phyloP scores from a whole-genome alignment of 2,797 vertebrate species.

The Anas bernieri region DNA sequence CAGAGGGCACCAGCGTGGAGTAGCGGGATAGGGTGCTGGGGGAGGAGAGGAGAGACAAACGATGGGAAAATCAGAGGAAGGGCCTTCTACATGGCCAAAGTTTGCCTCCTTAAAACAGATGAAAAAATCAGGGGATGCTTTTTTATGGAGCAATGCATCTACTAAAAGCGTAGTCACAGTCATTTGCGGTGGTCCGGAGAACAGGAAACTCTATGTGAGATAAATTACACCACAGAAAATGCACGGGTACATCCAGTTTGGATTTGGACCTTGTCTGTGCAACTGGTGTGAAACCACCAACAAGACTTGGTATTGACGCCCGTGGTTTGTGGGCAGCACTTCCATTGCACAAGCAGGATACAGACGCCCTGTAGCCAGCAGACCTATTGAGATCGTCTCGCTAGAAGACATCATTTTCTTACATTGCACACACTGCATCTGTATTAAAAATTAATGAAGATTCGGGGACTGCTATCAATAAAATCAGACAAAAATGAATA shows the following conservation, averaged over 20 bases:
- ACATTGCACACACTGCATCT: neutral
- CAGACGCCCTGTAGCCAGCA: slow-evolving; percentile 30
- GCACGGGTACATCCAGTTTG: neutral
- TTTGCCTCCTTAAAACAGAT: neutral
- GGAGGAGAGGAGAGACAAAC: neutral
- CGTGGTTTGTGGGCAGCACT: slow-evolving; percentile 19
- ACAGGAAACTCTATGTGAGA: neutral
- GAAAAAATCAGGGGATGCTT: neutral
- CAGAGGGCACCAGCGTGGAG: neutral
- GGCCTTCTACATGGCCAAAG: neutral
- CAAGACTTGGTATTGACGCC: neutral
- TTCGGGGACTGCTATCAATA: neutral
- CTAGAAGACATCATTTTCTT: neutral
- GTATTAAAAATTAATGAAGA: slow-evolving; percentile 29
- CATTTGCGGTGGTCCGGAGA: neutral
- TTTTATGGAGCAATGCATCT: neutral
- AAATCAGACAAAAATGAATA: neutral
- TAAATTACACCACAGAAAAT: neutral
- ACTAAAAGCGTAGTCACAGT: neutral
- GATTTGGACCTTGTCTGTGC: neutral
- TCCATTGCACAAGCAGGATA: slow-evolving; percentile 8
- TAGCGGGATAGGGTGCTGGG: neutral
- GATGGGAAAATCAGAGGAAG: neutral
- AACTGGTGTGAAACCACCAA: slow-evolving; percentile 45
- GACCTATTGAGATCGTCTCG: neutral